These are phyloP conservation scores for Andrena cerasifolii DNA, from an alignment of 1,140 invertebrate species.

Conservation along the genomic window DNA sequence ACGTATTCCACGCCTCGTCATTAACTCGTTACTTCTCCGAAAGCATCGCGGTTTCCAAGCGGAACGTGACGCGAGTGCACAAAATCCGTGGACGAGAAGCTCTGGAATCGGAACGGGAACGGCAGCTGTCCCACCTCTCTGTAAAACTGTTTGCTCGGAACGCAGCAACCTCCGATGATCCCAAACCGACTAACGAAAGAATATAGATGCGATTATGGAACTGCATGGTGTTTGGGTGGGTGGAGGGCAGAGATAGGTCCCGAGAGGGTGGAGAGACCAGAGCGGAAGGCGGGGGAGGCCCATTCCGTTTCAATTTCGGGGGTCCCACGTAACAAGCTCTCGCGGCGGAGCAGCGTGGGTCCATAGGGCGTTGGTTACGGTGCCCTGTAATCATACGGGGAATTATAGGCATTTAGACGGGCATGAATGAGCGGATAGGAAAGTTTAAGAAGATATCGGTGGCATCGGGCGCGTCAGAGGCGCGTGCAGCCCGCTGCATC, in stretches of 20 bases:
- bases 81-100: neutral
- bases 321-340: constrained; percentile 65
- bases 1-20: neutral
- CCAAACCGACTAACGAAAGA: neutral
- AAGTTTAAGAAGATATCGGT: constrained; percentile 78
- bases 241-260: neutral
- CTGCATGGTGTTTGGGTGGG: no score
- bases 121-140: constrained; percentile 34
- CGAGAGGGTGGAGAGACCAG: neutral
- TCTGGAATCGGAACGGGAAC: neutral
- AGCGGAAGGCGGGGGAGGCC: constrained; percentile 28
- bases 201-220: constrained; percentile 72
- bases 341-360: constrained; percentile 49
- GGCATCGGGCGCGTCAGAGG: constrained; percentile 77
- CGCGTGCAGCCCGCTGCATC: constrained; percentile 70
- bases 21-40: neutral
- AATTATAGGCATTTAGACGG: constrained; percentile 82
- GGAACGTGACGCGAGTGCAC: constrained; percentile 18
- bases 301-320: constrained; percentile 76
- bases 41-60: constrained; percentile 9
- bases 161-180: constrained; percentile 64
- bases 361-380: constrained; percentile 63
- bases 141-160: constrained; percentile 73
- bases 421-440: constrained; percentile 79
- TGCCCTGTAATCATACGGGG: constrained; percentile 80